Evolutionary conservation across 2,797 vertebrate species (phyloP).

Genomic region (Ceryle rudis): DNA sequence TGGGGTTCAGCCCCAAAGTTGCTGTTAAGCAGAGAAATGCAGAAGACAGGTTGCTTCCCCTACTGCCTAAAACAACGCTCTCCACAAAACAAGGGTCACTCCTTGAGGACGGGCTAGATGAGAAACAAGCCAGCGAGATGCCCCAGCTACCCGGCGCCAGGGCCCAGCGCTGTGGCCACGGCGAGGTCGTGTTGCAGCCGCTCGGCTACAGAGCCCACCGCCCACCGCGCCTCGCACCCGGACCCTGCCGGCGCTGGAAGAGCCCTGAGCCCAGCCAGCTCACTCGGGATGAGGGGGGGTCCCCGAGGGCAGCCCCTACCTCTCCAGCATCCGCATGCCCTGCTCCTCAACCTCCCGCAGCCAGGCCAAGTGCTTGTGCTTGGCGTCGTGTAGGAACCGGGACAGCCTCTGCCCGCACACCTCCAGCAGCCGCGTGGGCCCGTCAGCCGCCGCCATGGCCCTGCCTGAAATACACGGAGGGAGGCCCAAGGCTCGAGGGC

Average conservation of each 20-base stretch:
- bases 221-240: fast-evolving
- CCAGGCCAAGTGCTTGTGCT: constrained; percentile 90
- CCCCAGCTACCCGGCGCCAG: fast-evolving
- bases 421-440: constrained; percentile 82
- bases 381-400: constrained; percentile 81
- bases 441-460: constrained; percentile 83
- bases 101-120: fast-evolving
- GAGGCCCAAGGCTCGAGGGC: fast-evolving
- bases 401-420: constrained; percentile 84
- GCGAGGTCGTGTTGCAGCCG: fast-evolving
- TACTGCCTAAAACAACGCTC: fast-evolving
- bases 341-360: constrained; percentile 92
- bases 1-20: constrained; percentile 89
- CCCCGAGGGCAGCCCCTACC: constrained; percentile 68
- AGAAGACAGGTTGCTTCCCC: not conserved
- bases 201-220: fast-evolving
- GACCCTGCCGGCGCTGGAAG: fast-evolving
- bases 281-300: fast-evolving
- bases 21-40: constrained; percentile 64
- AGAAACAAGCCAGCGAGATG: fast-evolving
- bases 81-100: fast-evolving
- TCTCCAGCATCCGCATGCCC: constrained; percentile 89
- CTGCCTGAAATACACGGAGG: not conserved
- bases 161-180: fast-evolving
- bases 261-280: fast-evolving